These are phyloP conservation scores for Oncorhynchus keta DNA, from an alignment of 2,113 vertebrate genomes.

Conservation along the genomic window DNA sequence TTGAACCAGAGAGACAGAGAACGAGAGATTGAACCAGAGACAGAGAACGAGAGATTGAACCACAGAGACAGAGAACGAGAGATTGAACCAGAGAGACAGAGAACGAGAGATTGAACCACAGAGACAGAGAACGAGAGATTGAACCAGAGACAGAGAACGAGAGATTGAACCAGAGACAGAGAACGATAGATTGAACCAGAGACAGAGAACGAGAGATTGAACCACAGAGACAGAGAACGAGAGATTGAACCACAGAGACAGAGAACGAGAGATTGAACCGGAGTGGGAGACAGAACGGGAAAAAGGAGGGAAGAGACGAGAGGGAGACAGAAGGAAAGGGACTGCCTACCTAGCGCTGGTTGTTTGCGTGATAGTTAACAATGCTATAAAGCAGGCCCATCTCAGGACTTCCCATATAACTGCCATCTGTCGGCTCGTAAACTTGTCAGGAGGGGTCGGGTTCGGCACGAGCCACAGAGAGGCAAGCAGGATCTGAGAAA, in stretches of 20 bases:
- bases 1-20: no score
- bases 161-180: slow-evolving; percentile 33
- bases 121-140: slow-evolving; percentile 62
- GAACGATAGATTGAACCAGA: neutral
- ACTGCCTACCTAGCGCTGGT: slow-evolving; percentile 73
- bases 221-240: slow-evolving; percentile 48
- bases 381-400: slow-evolving; percentile 93
- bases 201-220: neutral
- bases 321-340: slow-evolving; percentile 41
- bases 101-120: no score
- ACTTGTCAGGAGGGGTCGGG: slow-evolving; percentile 84
- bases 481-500: slow-evolving; percentile 67
- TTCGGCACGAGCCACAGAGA: slow-evolving; percentile 72
- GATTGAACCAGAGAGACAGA: no score
- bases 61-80: no score
- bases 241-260: no score
- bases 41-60: no score
- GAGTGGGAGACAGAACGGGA: slow-evolving; percentile 41
- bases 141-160: slow-evolving; percentile 26
- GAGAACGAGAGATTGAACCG: no score
- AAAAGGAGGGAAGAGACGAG: slow-evolving; percentile 10
- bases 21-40: no score
- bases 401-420: slow-evolving; percentile 92
- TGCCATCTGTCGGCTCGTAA: slow-evolving; percentile 95
- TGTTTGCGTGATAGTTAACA: slow-evolving; percentile 98